Conservation (phyloP, 2,888 invertebrate species). For the Melieria omissa region DNA sequence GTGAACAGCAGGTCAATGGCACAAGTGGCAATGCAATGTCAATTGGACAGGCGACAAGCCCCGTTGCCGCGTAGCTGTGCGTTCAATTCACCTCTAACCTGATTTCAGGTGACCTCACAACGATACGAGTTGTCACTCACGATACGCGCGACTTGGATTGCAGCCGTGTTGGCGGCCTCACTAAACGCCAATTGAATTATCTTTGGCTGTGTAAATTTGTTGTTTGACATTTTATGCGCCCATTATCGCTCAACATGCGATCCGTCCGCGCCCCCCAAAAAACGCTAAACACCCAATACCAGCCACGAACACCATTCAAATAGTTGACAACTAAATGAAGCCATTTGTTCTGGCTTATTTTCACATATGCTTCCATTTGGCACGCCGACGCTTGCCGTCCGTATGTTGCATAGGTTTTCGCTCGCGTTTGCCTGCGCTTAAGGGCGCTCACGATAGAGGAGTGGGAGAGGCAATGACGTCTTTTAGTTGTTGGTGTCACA, state of each 20-base stretch:
- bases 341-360: constrained; percentile 68
- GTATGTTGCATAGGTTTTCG: constrained; percentile 24
- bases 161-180: not conserved
- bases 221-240: constrained; percentile 32
- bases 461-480: constrained; percentile 16
- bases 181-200: constrained; percentile 29
- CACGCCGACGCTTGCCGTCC: constrained; percentile 39
- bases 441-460: constrained; percentile 12
- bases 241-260: constrained; percentile 26
- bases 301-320: not conserved
- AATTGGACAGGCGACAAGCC: not conserved
- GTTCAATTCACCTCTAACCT: not conserved
- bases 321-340: constrained; percentile 66
- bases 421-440: constrained; percentile 6
- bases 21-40: constrained; percentile 3
- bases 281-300: not conserved
- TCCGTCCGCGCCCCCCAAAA: not conserved
- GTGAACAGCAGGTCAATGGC: constrained; percentile 38
- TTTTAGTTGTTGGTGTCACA: not conserved
- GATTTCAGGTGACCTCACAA: not conserved
- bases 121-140: constrained; percentile 7
- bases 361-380: constrained; percentile 67
- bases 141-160: constrained; percentile 4
- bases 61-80: constrained; percentile 10
- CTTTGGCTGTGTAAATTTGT: constrained; percentile 21